Evolutionary conservation across 1,140 invertebrate genomes (phyloP), one percentile per base, ranked within the genome.

Genomic region (Diprion similis): DNA sequence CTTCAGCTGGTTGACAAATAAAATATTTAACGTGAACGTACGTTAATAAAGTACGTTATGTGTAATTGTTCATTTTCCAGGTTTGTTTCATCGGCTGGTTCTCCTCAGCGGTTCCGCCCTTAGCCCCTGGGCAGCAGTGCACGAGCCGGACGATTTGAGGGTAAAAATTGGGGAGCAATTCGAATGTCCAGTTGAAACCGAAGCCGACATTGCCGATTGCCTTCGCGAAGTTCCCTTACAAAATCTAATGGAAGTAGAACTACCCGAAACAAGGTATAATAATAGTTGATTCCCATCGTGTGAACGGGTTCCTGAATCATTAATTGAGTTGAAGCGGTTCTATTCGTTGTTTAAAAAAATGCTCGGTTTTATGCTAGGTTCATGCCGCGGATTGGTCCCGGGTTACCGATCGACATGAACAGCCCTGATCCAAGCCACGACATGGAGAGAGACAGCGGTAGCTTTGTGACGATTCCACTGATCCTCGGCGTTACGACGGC

Each of bases 51-150:
- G 8, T 65, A 37, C 17, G n/a, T 68, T 48, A 67, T 70, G 70
- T 65, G 72, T 81, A 15, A 70, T 77, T n/a, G 80, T 85, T 74
- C 83, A 77, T 70, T 74, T 85, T 88, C 71, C 88, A 94, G 93
- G 92, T 78, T 89, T 98, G 59, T 96, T 98, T 85, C 93, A 95
- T 45, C 92, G 96, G 59, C 94, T 95, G 7, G 91, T 98, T 47
- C 88, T 98, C 65, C 90, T 97, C 79, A 96, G 95, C 78, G 97
- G 97, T 7, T 95, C 96, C 0, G 94, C 96, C 3, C 87, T 97
- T 47, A 94, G 94, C 82, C 94, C 94, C 2, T 96, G 93, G 92
- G 95, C 95, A 9, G 88, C 95, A 59, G 91, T 94, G 45, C 91
- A 93, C 66, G 93, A 96, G 82, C 92, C 95, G 1, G 90, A 93